Conservation (phyloP, 2,113 vertebrate species). For the Psittacara wagleri region DNA sequence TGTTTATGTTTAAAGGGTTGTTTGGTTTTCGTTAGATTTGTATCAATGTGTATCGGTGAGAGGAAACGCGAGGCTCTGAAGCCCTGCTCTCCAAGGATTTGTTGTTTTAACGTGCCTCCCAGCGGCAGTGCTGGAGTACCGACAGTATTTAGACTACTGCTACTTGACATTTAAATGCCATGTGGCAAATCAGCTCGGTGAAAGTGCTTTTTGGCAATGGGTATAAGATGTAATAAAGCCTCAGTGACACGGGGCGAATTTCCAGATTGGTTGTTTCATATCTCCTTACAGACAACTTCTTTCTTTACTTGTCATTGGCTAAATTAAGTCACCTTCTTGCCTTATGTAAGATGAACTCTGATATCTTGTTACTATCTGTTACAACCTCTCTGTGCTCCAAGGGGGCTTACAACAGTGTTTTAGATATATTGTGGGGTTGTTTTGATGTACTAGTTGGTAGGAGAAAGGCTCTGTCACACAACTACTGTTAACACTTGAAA, state of each 20-base stretch:
- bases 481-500: not conserved
- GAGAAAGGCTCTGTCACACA: not conserved
- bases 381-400: not conserved
- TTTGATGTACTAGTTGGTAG: not conserved
- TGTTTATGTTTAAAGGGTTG: not conserved
- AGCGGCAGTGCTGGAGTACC: not conserved
- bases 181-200: not conserved
- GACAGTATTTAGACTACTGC: not conserved
- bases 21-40: not conserved
- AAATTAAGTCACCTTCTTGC: slow-evolving; percentile 37
- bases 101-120: slow-evolving; percentile 26
- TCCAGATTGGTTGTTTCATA: not conserved
- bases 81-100: not conserved
- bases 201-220: not conserved
- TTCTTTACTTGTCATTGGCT: slow-evolving; percentile 35
- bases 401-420: not conserved
- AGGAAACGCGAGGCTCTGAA: not conserved
- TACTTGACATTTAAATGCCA: slow-evolving; percentile 35
- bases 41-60: not conserved
- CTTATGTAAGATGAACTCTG: slow-evolving; percentile 19
- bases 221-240: slow-evolving; percentile 19
- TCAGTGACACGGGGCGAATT: not conserved
- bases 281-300: slow-evolving; percentile 33
- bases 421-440: not conserved
- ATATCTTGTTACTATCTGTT: not conserved